phyloP scores from a whole-genome alignment of 2,888 invertebrate genomes.

The Salticus scenicus region DNA sequence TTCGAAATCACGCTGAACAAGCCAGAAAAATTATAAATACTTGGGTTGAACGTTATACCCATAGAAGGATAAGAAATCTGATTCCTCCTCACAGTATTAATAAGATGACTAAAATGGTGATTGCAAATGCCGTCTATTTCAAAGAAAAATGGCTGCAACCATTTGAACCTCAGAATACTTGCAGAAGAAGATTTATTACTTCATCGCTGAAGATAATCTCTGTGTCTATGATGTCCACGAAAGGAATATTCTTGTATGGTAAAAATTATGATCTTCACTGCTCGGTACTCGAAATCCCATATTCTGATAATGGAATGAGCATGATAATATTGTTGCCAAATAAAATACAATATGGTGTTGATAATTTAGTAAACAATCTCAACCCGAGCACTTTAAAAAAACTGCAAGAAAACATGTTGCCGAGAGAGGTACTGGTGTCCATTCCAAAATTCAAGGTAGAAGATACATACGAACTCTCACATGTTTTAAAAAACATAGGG shows the following conservation, averaged over 20 bases:
- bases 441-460: constrained; percentile 72
- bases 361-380: constrained; percentile 49
- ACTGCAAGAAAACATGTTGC: constrained; percentile 66
- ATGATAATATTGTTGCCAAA: constrained; percentile 71
- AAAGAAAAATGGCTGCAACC: constrained; percentile 71
- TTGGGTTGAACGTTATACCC: constrained; percentile 89
- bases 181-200: constrained; percentile 32
- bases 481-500: constrained; percentile 70
- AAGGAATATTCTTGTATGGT: constrained; percentile 67
- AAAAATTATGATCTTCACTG: constrained; percentile 66
- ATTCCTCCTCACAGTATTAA: constrained; percentile 78
- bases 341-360: constrained; percentile 61
- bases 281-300: constrained; percentile 71
- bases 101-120: constrained; percentile 70
- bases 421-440: constrained; percentile 69
- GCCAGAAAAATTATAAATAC: constrained; percentile 82
- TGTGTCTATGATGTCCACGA: constrained; percentile 70
- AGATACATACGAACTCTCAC: constrained; percentile 70
- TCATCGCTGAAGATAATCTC: constrained; percentile 26
- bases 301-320: constrained; percentile 69
- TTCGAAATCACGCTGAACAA: constrained; percentile 78
- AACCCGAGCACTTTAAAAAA: constrained; percentile 57
- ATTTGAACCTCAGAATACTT: constrained; percentile 70
- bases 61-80: constrained; percentile 86
- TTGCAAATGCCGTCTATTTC: constrained; percentile 72